A percentile compares a stretch with the other conserved stretches of the same genome.
Conservation (phyloP, 2,113 vertebrate species). For the Cnemophilus loriae region DNA sequence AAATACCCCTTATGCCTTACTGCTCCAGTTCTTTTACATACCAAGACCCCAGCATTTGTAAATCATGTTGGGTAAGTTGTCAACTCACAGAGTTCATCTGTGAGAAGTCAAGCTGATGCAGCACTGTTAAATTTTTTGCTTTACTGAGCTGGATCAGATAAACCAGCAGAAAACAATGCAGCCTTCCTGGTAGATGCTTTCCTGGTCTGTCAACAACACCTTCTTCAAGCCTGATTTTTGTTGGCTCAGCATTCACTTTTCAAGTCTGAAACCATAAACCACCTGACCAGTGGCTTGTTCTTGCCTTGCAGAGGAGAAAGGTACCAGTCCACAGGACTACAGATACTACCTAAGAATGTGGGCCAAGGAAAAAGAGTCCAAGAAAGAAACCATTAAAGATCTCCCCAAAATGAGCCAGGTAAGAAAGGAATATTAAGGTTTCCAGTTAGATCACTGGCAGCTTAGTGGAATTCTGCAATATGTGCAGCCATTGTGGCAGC, state of each 20-base stretch:
- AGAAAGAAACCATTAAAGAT: constrained; percentile 92
- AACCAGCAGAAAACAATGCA: neutral
- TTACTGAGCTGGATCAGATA: neutral
- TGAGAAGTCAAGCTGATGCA: neutral
- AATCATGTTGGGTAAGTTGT: neutral
- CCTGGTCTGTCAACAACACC: neutral
- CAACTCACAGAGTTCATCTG: neutral
- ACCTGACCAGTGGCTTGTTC: neutral
- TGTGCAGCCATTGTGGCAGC: neutral
- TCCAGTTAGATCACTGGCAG: neutral
- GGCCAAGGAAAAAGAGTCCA: constrained; percentile 90
- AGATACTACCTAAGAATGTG: constrained; percentile 92
- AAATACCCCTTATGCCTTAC: neutral
- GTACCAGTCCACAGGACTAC: constrained; percentile 83
- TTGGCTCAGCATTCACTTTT: neutral
- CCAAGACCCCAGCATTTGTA: neutral
- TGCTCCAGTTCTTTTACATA: neutral
- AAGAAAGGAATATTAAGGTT: constrained; percentile 2
- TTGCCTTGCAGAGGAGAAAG: constrained; percentile 79
- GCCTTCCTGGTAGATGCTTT: neutral
- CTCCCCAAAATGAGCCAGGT: constrained; percentile 98
- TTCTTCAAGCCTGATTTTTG: neutral
- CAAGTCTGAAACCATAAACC: neutral
- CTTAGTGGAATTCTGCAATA: neutral
- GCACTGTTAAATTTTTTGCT: neutral